Percentiles rank a stretch among this genome's conserved stretches.
phyloP scores from a whole-genome alignment of 2,113 vertebrate species.

The Pseudorasbora parva region DNA sequence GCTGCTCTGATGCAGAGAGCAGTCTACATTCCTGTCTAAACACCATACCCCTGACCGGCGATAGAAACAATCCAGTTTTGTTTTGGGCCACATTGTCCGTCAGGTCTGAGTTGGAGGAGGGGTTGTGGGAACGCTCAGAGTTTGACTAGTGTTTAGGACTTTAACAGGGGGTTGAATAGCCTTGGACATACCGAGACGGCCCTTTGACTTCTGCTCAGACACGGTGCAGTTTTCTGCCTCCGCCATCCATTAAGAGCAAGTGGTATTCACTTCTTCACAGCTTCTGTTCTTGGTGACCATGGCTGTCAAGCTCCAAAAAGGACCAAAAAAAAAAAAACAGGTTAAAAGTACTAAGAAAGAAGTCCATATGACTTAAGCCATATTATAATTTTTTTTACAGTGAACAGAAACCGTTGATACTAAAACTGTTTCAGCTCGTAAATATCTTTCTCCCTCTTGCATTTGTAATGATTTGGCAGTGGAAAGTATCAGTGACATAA shows the following conservation, averaged over 20 bases:
- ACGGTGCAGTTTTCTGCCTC: not conserved
- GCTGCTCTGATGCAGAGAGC: not conserved
- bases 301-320: not conserved
- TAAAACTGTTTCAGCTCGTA: not conserved
- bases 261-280: not conserved
- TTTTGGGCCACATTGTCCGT: not conserved
- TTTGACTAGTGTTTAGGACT: not conserved
- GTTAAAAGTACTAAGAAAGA: not conserved
- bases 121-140: slow-evolving; percentile 32
- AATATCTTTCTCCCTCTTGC: not conserved
- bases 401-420: not conserved
- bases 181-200: not conserved
- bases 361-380: not conserved
- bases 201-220: not conserved
- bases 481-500: not conserved
- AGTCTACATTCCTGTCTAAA: slow-evolving; percentile 19
- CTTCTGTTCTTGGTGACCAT: not conserved
- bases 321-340: not conserved
- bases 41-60: not conserved
- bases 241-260: not conserved
- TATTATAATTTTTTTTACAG: not conserved
- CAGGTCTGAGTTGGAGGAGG: slow-evolving; percentile 23
- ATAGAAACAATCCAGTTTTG: slow-evolving; percentile 27
- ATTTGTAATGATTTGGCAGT: not conserved
- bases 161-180: not conserved